Conservation (phyloP, 2,797 vertebrate species). For the Argentina silus region DNA sequence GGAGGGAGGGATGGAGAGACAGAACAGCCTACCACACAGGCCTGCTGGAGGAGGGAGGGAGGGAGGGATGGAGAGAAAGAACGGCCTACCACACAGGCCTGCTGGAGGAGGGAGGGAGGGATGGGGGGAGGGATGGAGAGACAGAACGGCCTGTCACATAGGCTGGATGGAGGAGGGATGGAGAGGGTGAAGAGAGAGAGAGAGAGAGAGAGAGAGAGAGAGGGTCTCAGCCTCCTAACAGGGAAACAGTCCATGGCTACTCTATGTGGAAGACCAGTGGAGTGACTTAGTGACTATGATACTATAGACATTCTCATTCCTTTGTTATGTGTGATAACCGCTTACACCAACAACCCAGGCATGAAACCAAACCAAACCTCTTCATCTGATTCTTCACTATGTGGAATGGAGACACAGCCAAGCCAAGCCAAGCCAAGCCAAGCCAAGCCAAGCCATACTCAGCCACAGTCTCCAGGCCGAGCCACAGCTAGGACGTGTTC, state of each 20-base stretch:
- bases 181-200: background rate
- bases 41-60: too few species aligned
- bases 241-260: background rate
- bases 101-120: background rate
- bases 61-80: conserved; percentile 37
- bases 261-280: background rate
- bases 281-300: background rate
- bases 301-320: background rate
- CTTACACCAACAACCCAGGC: too few species aligned
- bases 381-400: too few species aligned
- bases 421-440: background rate
- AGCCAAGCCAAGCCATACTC: background rate
- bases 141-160: conserved; percentile 21
- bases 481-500: background rate
- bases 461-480: background rate
- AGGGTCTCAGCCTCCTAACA: background rate
- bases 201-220: background rate
- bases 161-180: background rate
- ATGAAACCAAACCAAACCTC: too few species aligned
- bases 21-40: too few species aligned
- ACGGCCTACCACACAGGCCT: conserved; percentile 22
- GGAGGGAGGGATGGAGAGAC: too few species aligned
- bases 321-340: background rate
- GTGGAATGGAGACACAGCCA: background rate
- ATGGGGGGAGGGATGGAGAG: conserved; percentile 40